A percentile compares a stretch with the other conserved stretches of the same genome.
These are phyloP conservation scores for Drosophila macrothrix DNA, from an alignment of 2,888 invertebrate genomes.

Conservation along the genomic window DNA sequence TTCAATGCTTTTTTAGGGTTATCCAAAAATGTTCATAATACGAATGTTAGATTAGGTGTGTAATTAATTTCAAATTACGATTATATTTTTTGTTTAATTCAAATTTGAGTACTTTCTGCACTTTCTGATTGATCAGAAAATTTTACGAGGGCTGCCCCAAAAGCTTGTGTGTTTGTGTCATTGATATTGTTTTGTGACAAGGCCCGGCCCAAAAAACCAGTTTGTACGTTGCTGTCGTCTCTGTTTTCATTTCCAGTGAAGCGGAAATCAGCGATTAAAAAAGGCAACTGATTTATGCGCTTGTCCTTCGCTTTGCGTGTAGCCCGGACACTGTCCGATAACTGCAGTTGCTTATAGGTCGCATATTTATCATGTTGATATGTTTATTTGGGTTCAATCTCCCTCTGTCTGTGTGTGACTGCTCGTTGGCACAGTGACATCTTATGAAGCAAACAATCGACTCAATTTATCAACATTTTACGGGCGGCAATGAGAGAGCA, in stretches of 20 bases:
- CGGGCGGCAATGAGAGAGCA: slow-evolving; percentile 12
- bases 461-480: slow-evolving; percentile 73
- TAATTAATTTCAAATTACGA: not conserved
- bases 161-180: slow-evolving; percentile 10
- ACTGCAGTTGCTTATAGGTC: slow-evolving; percentile 59
- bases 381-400: slow-evolving; percentile 64
- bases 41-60: not conserved
- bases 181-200: not conserved
- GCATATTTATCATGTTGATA: slow-evolving; percentile 76
- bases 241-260: slow-evolving; percentile 65
- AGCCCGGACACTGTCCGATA: slow-evolving; percentile 54
- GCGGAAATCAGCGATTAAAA: slow-evolving; percentile 78
- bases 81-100: not conserved
- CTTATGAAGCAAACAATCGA: slow-evolving; percentile 59
- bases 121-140: not conserved
- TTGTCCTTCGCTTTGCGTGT: slow-evolving; percentile 77
- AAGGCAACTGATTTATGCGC: slow-evolving; percentile 68
- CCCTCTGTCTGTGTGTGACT: not conserved
- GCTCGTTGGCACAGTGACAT: slow-evolving; percentile 56
- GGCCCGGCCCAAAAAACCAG: slow-evolving; percentile 37
- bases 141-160: slow-evolving; percentile 47
- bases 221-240: slow-evolving; percentile 28
- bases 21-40: not conserved
- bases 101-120: not conserved
- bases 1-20: not conserved